Percentiles rank a stretch among this genome's conserved stretches.
phyloP scores from a whole-genome alignment of 2,888 invertebrate species.

The Hipparchia semele region DNA sequence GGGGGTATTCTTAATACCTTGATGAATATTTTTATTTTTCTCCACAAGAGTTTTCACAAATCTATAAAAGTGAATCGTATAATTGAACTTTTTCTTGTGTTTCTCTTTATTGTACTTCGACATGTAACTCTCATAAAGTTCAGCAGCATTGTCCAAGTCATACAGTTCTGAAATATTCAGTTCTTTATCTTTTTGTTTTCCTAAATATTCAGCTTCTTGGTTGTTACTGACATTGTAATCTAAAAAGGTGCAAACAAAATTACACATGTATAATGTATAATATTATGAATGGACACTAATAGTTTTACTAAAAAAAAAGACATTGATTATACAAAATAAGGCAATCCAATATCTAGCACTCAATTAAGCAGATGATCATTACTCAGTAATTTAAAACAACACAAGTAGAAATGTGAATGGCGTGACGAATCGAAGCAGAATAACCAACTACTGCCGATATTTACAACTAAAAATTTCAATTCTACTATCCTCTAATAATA shows the following conservation, averaged over 20 bases:
- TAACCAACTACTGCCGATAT: too few relatives aligned
- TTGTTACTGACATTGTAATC: conserved; percentile 47
- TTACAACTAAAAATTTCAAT: too few relatives aligned
- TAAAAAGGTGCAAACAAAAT: conserved; percentile 35
- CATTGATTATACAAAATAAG: too few relatives aligned
- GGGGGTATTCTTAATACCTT: not conserved
- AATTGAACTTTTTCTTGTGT: conserved; percentile 43
- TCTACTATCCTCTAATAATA: too few relatives aligned
- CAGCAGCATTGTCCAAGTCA: conserved; percentile 52
- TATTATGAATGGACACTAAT: not conserved
- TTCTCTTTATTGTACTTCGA: conserved; percentile 46
- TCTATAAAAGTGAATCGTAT: conserved; percentile 51
- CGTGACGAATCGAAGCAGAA: too few relatives aligned
- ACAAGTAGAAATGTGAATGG: too few relatives aligned
- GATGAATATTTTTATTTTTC: conserved; percentile 47
- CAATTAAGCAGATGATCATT: too few relatives aligned
- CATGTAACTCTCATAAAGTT: conserved; percentile 51
- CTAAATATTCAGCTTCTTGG: conserved; percentile 34
- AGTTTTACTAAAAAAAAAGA: not conserved
- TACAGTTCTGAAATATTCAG: conserved; percentile 48
- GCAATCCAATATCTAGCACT: too few relatives aligned
- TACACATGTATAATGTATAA: too few relatives aligned
- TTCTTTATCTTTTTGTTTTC: conserved; percentile 33
- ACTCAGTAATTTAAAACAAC: too few relatives aligned
- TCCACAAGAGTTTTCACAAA: conserved; percentile 62